These are phyloP conservation scores for Globodera ellingtonae DNA, from an alignment of 1,140 invertebrate genomes.

Conservation along the genomic window DNA sequence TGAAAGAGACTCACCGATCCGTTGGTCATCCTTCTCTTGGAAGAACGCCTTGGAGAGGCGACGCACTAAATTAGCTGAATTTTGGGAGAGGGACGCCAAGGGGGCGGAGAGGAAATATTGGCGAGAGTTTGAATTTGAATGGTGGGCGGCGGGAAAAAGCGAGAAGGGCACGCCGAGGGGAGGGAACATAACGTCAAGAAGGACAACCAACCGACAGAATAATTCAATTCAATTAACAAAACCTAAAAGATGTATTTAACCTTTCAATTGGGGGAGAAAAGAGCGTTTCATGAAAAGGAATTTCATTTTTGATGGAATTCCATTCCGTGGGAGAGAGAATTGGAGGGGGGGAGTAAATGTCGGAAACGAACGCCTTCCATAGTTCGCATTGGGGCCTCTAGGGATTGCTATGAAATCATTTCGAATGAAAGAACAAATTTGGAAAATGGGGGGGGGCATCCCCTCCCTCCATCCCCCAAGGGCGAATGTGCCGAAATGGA, in stretches of 20 bases:
- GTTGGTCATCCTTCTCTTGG: constrained; percentile 56
- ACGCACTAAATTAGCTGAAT: constrained; percentile 62
- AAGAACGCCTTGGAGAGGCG: constrained; percentile 64
- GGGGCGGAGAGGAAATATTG: neutral
- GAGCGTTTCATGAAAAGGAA: neutral
- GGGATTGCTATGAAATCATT: neutral
- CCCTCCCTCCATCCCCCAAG: neutral
- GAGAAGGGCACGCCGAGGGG: constrained; percentile 11
- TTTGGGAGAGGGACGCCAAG: constrained; percentile 42
- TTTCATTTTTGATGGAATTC: neutral
- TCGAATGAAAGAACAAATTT: neutral
- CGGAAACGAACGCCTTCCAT: too few species aligned
- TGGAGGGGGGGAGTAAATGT: too few species aligned
- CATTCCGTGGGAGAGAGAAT: too few species aligned
- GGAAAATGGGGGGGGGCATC: neutral
- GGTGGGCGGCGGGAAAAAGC: neutral
- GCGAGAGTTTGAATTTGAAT: neutral
- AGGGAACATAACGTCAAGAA: neutral
- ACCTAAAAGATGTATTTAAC: neutral
- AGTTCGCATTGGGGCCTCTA: too few species aligned
- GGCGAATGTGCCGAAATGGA: neutral
- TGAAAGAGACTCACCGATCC: constrained; percentile 52
- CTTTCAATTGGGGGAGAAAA: neutral
- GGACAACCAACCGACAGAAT: neutral
- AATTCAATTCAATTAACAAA: neutral